These are phyloP conservation scores for Notarius lentiginosus DNA, from an alignment of 2,113 vertebrate species.

Conservation along the genomic window DNA sequence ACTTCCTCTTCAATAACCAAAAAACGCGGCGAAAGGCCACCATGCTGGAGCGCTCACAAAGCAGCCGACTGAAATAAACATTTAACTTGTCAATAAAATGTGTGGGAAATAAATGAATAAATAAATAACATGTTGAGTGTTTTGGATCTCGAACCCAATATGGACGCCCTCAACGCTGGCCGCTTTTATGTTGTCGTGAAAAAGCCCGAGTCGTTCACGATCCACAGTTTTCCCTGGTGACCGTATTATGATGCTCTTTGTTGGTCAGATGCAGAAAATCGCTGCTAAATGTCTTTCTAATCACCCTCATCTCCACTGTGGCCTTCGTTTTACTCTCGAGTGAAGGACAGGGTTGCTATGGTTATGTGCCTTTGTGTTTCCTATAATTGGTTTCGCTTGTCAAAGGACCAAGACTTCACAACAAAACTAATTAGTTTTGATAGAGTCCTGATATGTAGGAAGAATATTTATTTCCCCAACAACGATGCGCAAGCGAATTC, in stretches of 20 bases:
- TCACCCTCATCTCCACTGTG: not conserved
- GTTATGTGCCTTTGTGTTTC: constrained; percentile 60
- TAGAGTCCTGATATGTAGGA: constrained; percentile 7
- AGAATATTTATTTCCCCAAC: not conserved
- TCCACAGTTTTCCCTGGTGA: not conserved
- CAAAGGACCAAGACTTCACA: constrained; percentile 58
- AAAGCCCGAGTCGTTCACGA: not conserved
- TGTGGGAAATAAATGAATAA: not conserved
- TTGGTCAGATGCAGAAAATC: constrained; percentile 15
- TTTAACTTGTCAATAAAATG: constrained; percentile 2
- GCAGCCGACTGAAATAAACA: constrained; percentile 25
- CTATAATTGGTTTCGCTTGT: constrained; percentile 63
- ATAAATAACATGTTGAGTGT: not conserved
- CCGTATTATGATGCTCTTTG: constrained; percentile 3
- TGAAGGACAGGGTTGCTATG: constrained; percentile 62
- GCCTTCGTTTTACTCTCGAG: not conserved
- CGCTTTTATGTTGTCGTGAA: not conserved
- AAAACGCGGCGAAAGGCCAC: constrained; percentile 2
- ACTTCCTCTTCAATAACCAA: constrained; percentile 48
- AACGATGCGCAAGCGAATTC: not conserved
- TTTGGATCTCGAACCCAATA: not conserved
- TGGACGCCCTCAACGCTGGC: not conserved
- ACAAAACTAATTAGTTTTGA: constrained; percentile 62
- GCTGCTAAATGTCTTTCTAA: constrained; percentile 40
- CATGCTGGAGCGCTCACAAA: not conserved